Percentiles rank a stretch among this genome's conserved stretches.
These are phyloP conservation scores for Ornithorhynchus anatinus DNA, from an alignment of 2,113 vertebrate genomes.

Conservation along the genomic window DNA sequence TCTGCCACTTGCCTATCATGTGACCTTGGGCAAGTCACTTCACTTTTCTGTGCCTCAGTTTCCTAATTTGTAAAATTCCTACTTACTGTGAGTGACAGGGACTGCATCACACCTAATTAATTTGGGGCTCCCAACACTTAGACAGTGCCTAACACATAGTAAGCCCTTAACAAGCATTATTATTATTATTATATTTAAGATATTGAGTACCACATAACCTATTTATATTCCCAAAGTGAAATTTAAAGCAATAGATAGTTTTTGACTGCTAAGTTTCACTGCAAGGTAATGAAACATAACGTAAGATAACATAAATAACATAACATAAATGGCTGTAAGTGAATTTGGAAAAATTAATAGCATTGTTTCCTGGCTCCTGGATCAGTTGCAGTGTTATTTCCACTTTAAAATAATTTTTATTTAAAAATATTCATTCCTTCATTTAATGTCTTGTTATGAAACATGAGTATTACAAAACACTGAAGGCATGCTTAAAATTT, in stretches of 20 bases:
- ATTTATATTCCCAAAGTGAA: not conserved
- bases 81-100: no score
- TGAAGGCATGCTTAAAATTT: not conserved
- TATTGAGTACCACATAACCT: not conserved
- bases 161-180: no score
- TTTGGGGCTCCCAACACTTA: no score
- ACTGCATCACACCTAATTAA: no score
- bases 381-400: not conserved
- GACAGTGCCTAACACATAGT: no score
- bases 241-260: not conserved
- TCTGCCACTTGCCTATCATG: no score
- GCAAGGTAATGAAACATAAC: no score
- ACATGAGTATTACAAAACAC: not conserved
- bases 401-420: not conserved
- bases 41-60: no score
- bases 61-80: no score
- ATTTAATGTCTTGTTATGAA: not conserved
- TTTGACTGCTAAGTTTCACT: not conserved
- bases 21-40: no score
- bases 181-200: no score
- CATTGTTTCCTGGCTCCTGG: not conserved
- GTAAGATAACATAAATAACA: slow-evolving; percentile 31
- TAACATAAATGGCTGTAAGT: not conserved
- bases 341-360: not conserved
- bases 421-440: not conserved